These are phyloP conservation scores for Fragum whitleyi DNA, from an alignment of 2,888 invertebrate species.

Conservation along the genomic window DNA sequence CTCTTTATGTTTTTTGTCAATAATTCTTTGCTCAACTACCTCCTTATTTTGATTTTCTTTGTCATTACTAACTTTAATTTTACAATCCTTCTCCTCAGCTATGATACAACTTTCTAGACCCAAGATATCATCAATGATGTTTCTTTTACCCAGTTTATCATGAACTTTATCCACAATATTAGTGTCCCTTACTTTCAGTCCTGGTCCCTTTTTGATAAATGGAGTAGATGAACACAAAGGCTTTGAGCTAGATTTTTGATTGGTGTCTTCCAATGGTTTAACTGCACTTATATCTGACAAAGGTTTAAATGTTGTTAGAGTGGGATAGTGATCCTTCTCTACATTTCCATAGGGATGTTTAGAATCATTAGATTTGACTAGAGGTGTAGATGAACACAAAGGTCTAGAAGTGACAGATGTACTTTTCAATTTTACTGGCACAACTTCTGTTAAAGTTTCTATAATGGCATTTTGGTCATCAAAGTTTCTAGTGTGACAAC, in stretches of 20 bases:
- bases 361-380: background rate
- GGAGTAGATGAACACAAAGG: slow-evolving; percentile 42
- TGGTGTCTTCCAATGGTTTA: background rate
- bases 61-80: background rate
- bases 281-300: background rate
- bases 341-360: background rate
- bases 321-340: slow-evolving; percentile 10
- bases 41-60: slow-evolving; percentile 4
- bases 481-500: background rate
- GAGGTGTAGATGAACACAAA: slow-evolving; percentile 50
- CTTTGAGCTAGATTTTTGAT: slow-evolving; percentile 9
- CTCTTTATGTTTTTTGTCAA: background rate
- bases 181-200: slow-evolving; percentile 44
- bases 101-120: background rate
- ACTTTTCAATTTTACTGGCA: slow-evolving; percentile 3
- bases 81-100: background rate
- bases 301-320: slow-evolving; percentile 29
- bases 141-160: slow-evolving; percentile 8
- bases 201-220: slow-evolving; percentile 31
- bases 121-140: slow-evolving; percentile 12
- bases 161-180: slow-evolving; percentile 34
- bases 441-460: background rate
- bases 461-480: background rate
- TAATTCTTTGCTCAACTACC: background rate
- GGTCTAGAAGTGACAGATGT: slow-evolving; percentile 42